phyloP scores from a whole-genome alignment of 64 coral and sea anemone species.

The Stichodactyla mertensii region DNA sequence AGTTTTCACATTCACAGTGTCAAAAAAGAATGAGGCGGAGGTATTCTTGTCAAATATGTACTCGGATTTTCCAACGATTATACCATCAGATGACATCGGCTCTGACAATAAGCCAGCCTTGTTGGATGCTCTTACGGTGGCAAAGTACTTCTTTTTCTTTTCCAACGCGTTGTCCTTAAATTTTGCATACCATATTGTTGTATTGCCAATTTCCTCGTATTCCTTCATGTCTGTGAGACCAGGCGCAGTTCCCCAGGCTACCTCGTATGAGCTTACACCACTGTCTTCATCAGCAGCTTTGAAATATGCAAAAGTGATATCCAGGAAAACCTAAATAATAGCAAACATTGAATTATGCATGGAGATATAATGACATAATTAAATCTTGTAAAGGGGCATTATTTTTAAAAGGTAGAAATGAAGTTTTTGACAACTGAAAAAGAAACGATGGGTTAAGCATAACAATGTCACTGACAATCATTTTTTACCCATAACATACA shows the following conservation, averaged over 20 bases:
- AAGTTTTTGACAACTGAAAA: neutral
- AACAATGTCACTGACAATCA: too few species aligned
- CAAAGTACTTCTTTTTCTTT: constrained; percentile 68
- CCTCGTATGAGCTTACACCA: constrained; percentile 79
- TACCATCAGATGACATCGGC: constrained; percentile 71
- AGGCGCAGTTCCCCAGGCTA: constrained; percentile 88
- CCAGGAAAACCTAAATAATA: constrained; percentile 70
- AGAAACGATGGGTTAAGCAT: neutral
- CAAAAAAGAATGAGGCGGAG: constrained; percentile 78
- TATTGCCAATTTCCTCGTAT: constrained; percentile 82
- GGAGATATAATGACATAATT: too few species aligned
- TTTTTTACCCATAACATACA: too few species aligned
- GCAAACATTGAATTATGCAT: neutral
- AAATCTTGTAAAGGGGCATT: too few species aligned
- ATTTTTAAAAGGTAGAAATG: too few species aligned
- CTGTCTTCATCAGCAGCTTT: constrained; percentile 70
- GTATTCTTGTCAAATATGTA: constrained; percentile 66
- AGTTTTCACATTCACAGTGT: constrained; percentile 64
- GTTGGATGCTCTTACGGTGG: constrained; percentile 83
- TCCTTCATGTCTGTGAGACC: constrained; percentile 52
- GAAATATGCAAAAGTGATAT: constrained; percentile 94
- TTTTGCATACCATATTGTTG: constrained; percentile 76
- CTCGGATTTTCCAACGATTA: constrained; percentile 89
- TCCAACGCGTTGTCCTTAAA: constrained; percentile 58
- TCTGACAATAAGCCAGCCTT: constrained; percentile 85